These are phyloP conservation scores for Phaenicophaeus curvirostris DNA, from an alignment of 2,797 vertebrate species.

Conservation along the genomic window DNA sequence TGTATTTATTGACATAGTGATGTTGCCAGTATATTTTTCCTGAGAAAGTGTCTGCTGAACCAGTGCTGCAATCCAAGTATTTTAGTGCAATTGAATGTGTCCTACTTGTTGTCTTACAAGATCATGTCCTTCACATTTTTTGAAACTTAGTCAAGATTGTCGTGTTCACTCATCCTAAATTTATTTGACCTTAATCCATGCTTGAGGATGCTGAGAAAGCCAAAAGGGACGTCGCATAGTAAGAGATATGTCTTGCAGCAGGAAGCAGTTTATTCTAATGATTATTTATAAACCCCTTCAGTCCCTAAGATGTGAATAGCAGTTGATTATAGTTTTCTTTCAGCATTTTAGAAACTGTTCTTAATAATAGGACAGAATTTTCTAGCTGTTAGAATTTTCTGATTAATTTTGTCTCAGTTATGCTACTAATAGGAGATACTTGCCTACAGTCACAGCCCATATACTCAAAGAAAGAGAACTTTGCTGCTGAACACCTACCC, in stretches of 20 bases:
- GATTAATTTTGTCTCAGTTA: neutral
- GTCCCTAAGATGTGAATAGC: constrained; percentile 17
- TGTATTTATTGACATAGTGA: neutral
- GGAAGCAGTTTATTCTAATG: constrained; percentile 43
- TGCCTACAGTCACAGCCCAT: neutral
- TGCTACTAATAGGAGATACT: neutral
- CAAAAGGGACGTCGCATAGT: constrained; percentile 10
- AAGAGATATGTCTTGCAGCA: constrained; percentile 45
- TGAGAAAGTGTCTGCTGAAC: neutral
- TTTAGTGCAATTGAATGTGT: neutral
- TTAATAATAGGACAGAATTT: neutral
- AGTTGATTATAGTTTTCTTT: neutral
- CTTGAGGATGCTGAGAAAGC: constrained; percentile 49
- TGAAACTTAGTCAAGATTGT: constrained; percentile 40
- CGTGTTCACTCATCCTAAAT: constrained; percentile 46
- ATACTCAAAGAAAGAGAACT: neutral
- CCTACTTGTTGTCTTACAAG: neutral
- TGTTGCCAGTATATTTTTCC: neutral
- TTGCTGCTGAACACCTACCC: neutral
- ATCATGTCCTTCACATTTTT: constrained; percentile 19
- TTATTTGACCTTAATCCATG: constrained; percentile 65
- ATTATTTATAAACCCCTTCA: constrained; percentile 54
- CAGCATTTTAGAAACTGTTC: constrained; percentile 17
- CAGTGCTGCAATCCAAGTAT: neutral
- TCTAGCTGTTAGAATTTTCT: neutral